Evolutionary conservation across 2,113 vertebrate genomes (phyloP).

Genomic region (Euleptes europaea): DNA sequence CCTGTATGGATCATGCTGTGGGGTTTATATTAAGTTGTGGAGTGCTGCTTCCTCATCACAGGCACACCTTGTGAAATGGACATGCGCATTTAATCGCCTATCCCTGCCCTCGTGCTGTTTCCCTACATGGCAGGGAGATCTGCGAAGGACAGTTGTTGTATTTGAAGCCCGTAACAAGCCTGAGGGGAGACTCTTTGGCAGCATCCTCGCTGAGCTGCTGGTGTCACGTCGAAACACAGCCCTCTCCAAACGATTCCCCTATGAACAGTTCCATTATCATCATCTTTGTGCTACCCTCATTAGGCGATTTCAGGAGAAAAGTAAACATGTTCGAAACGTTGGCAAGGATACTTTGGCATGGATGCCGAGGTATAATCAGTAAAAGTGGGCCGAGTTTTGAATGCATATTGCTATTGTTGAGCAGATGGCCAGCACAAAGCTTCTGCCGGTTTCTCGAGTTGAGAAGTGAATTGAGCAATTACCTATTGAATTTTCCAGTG

Average conservation of each 20-base stretch:
- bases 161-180: background rate
- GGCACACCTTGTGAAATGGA: too few relatives aligned
- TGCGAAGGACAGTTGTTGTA: too few relatives aligned
- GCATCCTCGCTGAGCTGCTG: background rate
- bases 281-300: background rate
- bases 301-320: conserved; percentile 38
- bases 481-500: conserved; percentile 54
- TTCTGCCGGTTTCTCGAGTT: conserved; percentile 16
- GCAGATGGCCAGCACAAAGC: conserved; percentile 20
- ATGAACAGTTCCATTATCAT: background rate
- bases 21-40: too few relatives aligned
- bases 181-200: background rate
- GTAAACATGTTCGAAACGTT: background rate
- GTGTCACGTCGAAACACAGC: background rate
- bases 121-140: background rate
- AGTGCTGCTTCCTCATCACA: too few relatives aligned
- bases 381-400: conserved; percentile 17
- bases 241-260: background rate
- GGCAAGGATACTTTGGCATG: background rate
- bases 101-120: too few relatives aligned
- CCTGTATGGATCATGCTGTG: too few relatives aligned
- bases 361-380: background rate
- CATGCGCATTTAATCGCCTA: too few relatives aligned
- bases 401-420: background rate
- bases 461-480: conserved; percentile 41